A percentile compares a stretch with the other conserved stretches of the same genome.
These are phyloP conservation scores for Pollachius pollachius DNA, from an alignment of 2,113 vertebrate genomes.

Conservation along the genomic window DNA sequence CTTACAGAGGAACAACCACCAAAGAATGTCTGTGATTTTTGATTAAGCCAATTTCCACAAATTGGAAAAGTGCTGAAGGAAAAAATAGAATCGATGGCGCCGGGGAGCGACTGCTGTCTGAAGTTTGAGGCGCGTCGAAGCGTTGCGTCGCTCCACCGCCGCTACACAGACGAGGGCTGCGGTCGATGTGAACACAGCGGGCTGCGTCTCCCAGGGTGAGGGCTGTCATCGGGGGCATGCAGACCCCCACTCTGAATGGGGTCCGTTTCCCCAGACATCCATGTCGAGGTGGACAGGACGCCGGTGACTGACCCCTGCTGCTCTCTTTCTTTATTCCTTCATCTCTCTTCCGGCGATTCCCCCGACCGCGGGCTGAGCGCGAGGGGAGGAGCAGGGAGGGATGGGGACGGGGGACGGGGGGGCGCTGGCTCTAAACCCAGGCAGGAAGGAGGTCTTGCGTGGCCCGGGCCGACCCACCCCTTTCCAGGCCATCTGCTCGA, in stretches of 20 bases:
- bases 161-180: too few relatives aligned
- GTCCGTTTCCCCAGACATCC: background rate
- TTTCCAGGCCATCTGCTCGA: slow-evolving; percentile 16
- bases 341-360: slow-evolving; percentile 10
- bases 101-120: slow-evolving; percentile 13
- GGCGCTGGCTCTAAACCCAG: slow-evolving; percentile 1
- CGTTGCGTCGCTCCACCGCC: slow-evolving; percentile 8
- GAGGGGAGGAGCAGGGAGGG: background rate
- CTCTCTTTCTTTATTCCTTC: background rate
- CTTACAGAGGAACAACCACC: slow-evolving; percentile 51
- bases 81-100: slow-evolving; percentile 28
- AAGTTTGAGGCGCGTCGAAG: slow-evolving; percentile 34
- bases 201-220: too few relatives aligned
- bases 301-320: background rate
- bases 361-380: slow-evolving; percentile 6
- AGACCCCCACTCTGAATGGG: too few relatives aligned
- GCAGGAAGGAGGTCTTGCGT: slow-evolving; percentile 7
- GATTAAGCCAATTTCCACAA: slow-evolving; percentile 44
- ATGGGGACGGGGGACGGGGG: background rate
- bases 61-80: slow-evolving; percentile 29
- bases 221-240: too few relatives aligned
- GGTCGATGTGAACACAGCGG: too few relatives aligned
- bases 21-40: slow-evolving; percentile 45
- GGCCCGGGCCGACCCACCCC: background rate
- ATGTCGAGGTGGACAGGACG: background rate